phyloP scores from a whole-genome alignment of 2,888 invertebrate species.

The Pristionchus maxplancki region DNA sequence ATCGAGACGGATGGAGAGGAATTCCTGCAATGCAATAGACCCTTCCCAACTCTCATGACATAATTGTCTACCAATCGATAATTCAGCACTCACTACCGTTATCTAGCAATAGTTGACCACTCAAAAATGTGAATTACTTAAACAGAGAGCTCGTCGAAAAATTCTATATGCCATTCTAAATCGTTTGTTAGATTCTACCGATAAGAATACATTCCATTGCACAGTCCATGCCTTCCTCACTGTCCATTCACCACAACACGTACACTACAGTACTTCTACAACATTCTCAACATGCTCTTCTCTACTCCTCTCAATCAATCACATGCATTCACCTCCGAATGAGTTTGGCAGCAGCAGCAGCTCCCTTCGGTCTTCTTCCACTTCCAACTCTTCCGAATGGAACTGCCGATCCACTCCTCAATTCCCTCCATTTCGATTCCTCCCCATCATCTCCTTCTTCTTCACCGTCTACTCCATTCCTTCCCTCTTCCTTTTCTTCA shows the following conservation, averaged over 20 bases:
- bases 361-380: slow-evolving; percentile 56
- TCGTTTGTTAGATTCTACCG: too few relatives aligned
- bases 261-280: neutral
- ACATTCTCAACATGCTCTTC: neutral
- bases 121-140: too few relatives aligned
- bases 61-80: neutral
- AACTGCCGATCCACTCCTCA: slow-evolving; percentile 54
- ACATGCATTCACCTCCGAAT: slow-evolving; percentile 41
- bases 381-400: slow-evolving; percentile 75
- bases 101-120: neutral
- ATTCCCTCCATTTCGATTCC: slow-evolving; percentile 52
- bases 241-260: too few relatives aligned
- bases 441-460: slow-evolving; percentile 49
- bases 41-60: neutral
- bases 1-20: slow-evolving; percentile 77
- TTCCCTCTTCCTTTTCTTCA: slow-evolving; percentile 20
- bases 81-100: slow-evolving; percentile 1
- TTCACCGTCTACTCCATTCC: slow-evolving; percentile 53
- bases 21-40: slow-evolving; percentile 67
- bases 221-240: too few relatives aligned
- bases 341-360: neutral
- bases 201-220: neutral
- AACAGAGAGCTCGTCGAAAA: too few relatives aligned
- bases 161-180: too few relatives aligned
- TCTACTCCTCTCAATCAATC: slow-evolving; percentile 19